Conservation (phyloP, 2,113 vertebrate species). For the Dipodomys ordii region DNA sequence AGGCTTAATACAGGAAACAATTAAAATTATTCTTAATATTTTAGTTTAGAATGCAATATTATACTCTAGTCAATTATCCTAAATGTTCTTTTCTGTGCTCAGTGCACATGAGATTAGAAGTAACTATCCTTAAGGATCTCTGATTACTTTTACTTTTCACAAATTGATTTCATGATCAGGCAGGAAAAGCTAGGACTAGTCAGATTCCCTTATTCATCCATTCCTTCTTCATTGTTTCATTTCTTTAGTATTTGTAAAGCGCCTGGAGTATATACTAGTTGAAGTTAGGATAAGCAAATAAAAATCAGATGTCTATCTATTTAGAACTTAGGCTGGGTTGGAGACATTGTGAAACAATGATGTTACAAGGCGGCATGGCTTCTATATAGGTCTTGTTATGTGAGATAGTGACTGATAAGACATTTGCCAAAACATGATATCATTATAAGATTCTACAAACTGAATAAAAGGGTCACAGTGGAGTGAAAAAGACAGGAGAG, state of each 20-base stretch:
- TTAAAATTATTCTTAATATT: conserved; percentile 49
- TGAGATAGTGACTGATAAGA: neutral
- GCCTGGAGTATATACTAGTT: neutral
- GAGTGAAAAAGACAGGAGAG: neutral
- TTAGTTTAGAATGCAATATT: conserved; percentile 5
- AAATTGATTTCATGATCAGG: neutral
- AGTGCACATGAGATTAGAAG: neutral
- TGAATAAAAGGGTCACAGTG: neutral
- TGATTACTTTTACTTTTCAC: conserved; percentile 15
- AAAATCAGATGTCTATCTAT: neutral
- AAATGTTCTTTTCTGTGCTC: conserved; percentile 1
- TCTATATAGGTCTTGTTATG: no score
- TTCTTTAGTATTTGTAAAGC: neutral
- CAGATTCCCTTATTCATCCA: neutral
- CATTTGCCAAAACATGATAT: no score
- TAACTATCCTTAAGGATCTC: neutral
- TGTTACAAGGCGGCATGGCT: neutral
- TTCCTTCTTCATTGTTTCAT: neutral
- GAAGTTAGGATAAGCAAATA: neutral
- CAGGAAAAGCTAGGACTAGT: neutral
- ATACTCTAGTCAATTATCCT: conserved; percentile 43
- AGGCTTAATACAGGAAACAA: conserved; percentile 28
- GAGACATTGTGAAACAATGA: neutral
- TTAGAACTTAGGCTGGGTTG: neutral
- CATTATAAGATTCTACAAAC: neutral